A percentile compares a stretch with the other conserved stretches of the same genome.
Conservation (phyloP, 2,797 vertebrate species). For the Leptatherina wallacei region DNA sequence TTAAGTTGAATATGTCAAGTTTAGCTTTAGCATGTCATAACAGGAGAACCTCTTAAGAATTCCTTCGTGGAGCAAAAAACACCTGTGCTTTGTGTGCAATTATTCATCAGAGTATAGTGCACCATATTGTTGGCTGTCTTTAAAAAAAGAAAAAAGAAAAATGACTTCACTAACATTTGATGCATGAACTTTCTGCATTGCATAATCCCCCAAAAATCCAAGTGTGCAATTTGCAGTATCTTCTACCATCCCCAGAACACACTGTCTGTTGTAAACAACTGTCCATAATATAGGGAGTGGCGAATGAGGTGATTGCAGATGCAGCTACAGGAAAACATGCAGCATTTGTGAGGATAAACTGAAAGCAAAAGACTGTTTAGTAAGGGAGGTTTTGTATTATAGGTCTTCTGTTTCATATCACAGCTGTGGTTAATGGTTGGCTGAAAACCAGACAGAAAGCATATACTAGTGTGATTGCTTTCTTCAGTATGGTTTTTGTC, state of each 20-base stretch:
- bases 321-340: background rate
- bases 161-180: background rate
- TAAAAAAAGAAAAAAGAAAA: background rate
- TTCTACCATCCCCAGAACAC: background rate
- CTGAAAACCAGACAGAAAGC: conserved; percentile 10
- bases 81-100: background rate
- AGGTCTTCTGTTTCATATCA: conserved; percentile 24
- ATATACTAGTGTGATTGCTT: conserved; percentile 44
- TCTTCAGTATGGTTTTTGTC: conserved; percentile 25
- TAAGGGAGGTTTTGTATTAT: conserved; percentile 21
- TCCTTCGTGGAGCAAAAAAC: conserved; percentile 27
- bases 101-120: background rate
- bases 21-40: conserved; percentile 23
- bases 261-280: background rate
- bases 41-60: conserved; percentile 8
- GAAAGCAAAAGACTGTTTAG: conserved; percentile 12
- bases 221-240: background rate
- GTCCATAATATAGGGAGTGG: background rate
- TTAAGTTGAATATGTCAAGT: conserved; percentile 29
- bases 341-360: background rate
- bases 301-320: background rate
- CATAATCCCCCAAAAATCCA: background rate
- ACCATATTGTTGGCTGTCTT: background rate
- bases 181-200: background rate
- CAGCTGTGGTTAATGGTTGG: conserved; percentile 42